Evolutionary conservation across 2,797 vertebrate species (phyloP).

Genomic region (Atherinosoma microstoma): DNA sequence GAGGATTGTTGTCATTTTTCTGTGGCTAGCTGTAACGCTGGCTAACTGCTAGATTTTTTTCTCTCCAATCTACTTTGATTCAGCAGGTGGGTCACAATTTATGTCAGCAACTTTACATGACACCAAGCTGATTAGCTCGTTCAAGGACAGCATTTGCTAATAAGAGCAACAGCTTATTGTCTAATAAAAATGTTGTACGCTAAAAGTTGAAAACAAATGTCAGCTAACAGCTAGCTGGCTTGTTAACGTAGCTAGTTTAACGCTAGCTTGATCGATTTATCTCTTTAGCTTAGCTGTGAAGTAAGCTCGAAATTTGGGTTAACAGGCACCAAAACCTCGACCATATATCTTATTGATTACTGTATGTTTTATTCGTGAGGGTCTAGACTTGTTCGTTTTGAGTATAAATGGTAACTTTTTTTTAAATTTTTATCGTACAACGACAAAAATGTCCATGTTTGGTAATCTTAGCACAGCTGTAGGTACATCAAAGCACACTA

Average conservation of each 20-base stretch:
- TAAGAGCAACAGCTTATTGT: neutral
- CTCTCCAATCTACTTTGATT: conserved; percentile 48
- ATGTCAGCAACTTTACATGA: neutral
- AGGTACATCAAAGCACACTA: neutral
- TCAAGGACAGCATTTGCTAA: neutral
- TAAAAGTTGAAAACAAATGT: conserved; percentile 58
- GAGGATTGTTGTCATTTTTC: conserved; percentile 72
- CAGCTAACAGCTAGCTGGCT: conserved; percentile 53
- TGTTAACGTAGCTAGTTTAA: conserved; percentile 47
- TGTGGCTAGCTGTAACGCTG: conserved; percentile 48
- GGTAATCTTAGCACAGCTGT: conserved; percentile 40
- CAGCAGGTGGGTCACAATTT: conserved; percentile 70
- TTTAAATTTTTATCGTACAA: conserved; percentile 10
- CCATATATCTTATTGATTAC: fast-evolving
- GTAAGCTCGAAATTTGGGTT: neutral
- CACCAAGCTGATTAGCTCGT: neutral
- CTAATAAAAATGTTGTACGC: conserved; percentile 4
- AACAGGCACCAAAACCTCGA: neutral
- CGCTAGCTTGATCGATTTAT: conserved; percentile 39
- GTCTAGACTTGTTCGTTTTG: neutral
- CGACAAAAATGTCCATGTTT: conserved; percentile 54
- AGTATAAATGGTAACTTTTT: conserved; percentile 24
- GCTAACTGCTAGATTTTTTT: conserved; percentile 44
- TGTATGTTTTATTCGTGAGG: fast-evolving
- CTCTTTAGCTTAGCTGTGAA: conserved; percentile 9